Evolutionary conservation across 2,888 invertebrate genomes (phyloP).

Genomic region (Clunio marinus): DNA sequence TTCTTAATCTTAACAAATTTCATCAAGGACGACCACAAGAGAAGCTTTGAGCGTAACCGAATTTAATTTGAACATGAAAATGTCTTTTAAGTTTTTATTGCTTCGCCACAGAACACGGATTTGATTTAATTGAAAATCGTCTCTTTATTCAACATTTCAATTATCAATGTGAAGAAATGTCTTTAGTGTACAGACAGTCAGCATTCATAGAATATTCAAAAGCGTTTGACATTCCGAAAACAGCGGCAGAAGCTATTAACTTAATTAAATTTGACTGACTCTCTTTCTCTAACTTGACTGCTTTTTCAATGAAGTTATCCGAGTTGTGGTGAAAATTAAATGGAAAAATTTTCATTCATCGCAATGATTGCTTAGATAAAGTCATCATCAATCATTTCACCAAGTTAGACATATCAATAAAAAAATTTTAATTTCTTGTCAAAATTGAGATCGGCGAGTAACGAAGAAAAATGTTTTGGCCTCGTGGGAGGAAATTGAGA

Average conservation of each 20-base stretch:
- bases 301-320: not conserved
- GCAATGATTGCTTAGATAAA: not conserved
- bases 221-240: not conserved
- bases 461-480: not conserved
- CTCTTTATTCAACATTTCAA: not conserved
- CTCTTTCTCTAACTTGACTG: not conserved
- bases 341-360: constrained; percentile 7
- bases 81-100: not conserved
- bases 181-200: not conserved
- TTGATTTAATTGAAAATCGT: not conserved
- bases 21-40: not conserved
- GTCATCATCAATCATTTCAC: constrained; percentile 16
- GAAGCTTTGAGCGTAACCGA: not conserved
- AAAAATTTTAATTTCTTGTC: constrained; percentile 9
- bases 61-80: constrained; percentile 5
- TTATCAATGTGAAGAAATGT: not conserved
- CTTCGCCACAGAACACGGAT: not conserved
- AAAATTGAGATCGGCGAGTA: not conserved
- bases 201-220: not conserved
- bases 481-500: not conserved
- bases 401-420: not conserved
- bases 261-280: constrained; percentile 13
- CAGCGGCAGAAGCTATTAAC: not conserved
- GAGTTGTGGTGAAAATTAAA: not conserved
- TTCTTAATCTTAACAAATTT: not conserved